Percentiles rank a stretch among this genome's conserved stretches.
Evolutionary conservation across 2,113 vertebrate genomes (phyloP).

Genomic region (Orthonyx spaldingii): DNA sequence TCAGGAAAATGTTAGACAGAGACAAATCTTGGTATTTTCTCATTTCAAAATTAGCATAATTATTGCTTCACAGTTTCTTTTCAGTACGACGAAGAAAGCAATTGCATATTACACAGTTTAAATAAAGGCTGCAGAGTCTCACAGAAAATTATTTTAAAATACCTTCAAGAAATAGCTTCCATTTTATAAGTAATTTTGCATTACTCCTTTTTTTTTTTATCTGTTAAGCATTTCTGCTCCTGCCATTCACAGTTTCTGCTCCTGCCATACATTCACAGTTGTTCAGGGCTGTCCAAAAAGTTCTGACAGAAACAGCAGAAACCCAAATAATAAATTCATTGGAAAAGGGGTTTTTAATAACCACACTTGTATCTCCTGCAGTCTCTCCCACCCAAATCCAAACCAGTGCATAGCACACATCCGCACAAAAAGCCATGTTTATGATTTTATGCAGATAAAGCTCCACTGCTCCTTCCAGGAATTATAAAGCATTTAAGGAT

Average conservation of each 20-base stretch:
- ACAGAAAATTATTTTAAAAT: not conserved
- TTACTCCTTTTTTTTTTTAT: not conserved
- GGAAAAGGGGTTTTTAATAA: not conserved
- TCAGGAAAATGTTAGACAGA: not conserved
- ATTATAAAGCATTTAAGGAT: not conserved
- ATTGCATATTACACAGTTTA: not conserved
- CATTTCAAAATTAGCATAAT: not conserved
- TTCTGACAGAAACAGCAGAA: not conserved
- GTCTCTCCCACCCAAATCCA: not conserved
- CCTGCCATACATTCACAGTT: not conserved
- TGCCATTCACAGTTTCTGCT: not conserved
- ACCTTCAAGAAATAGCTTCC: not conserved
- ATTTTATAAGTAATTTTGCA: not conserved
- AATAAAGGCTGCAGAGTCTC: not conserved
- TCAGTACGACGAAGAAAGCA: not conserved
- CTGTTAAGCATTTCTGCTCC: not conserved
- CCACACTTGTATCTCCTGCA: not conserved
- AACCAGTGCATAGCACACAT: not conserved
- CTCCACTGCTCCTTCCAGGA: not conserved
- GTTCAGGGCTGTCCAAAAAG: not conserved
- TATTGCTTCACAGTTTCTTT: not conserved
- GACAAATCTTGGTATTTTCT: not conserved
- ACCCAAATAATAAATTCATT: not conserved
- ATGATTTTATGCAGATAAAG: not conserved
- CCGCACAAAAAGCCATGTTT: not conserved